Evolutionary conservation across 2,888 invertebrate species (phyloP).

Genomic region (Thera britannica): DNA sequence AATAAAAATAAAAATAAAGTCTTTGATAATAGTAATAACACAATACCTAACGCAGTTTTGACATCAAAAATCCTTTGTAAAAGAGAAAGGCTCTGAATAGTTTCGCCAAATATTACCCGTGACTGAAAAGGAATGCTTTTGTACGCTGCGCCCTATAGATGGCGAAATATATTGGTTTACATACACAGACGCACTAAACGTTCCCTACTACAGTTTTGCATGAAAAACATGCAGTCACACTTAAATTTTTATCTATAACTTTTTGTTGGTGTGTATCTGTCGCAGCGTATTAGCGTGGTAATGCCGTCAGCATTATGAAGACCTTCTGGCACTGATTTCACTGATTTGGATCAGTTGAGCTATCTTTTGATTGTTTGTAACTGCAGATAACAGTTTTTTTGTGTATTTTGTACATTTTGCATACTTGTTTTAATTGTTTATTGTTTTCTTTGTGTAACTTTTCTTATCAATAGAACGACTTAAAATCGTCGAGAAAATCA

Average conservation of each 20-base stretch:
- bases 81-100: slow-evolving; percentile 54
- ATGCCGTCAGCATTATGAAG: too few species aligned
- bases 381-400: too few species aligned
- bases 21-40: not conserved
- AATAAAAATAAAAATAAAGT: not conserved
- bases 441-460: too few species aligned
- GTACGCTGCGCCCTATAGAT: slow-evolving; percentile 56
- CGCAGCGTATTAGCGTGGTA: too few species aligned
- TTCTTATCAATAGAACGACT: too few species aligned
- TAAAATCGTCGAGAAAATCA: too few species aligned
- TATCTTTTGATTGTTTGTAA: too few species aligned
- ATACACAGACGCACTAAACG: slow-evolving; percentile 52
- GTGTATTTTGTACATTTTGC: too few species aligned
- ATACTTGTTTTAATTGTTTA: too few species aligned
- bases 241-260: not conserved
- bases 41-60: not conserved
- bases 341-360: too few species aligned
- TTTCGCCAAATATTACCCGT: slow-evolving; percentile 65
- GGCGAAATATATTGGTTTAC: slow-evolving; percentile 68
- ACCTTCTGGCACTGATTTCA: too few species aligned
- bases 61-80: slow-evolving; percentile 33
- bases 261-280: too few species aligned
- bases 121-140: slow-evolving; percentile 73
- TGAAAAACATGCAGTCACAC: not conserved
- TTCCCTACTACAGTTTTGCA: slow-evolving; percentile 29